Evolutionary conservation across 2,113 vertebrate genomes (phyloP).

Genomic region (Cepphus grylle): DNA sequence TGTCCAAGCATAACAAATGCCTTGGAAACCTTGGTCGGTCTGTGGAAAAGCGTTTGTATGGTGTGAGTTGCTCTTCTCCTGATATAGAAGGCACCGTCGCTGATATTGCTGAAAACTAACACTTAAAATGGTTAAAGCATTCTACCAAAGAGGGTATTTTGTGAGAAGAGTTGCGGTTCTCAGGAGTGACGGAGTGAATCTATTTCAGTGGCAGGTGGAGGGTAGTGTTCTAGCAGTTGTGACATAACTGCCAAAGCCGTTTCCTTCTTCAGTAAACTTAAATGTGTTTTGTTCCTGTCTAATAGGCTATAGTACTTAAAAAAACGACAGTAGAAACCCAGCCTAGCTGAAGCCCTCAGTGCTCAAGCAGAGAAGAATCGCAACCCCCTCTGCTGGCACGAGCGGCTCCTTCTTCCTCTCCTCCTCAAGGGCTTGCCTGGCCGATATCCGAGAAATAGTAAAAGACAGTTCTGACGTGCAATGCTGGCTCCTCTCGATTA

Average conservation of each 20-base stretch:
- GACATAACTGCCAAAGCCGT: slow-evolving; percentile 4
- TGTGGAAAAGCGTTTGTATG: neutral
- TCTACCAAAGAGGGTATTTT: neutral
- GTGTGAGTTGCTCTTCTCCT: neutral
- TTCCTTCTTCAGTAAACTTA: neutral
- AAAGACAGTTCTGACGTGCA: neutral
- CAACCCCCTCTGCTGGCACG: slow-evolving; percentile 21
- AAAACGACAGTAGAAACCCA: neutral
- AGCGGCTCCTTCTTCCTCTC: neutral
- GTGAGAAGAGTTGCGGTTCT: neutral
- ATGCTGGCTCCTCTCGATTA: neutral
- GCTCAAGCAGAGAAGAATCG: neutral
- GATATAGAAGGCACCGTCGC: neutral
- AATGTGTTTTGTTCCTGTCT: neutral
- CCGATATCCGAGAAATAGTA: neutral
- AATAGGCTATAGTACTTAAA: neutral
- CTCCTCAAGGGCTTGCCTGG: neutral
- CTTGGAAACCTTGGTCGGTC: neutral
- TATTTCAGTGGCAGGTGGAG: neutral
- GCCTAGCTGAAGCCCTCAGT: neutral
- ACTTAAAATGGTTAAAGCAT: neutral
- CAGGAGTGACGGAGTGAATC: neutral
- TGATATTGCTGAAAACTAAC: neutral
- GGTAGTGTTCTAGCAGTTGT: neutral
- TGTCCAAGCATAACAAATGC: neutral